phyloP scores from a whole-genome alignment of 2,113 vertebrate species.

The Cynoglossus semilaevis region DNA sequence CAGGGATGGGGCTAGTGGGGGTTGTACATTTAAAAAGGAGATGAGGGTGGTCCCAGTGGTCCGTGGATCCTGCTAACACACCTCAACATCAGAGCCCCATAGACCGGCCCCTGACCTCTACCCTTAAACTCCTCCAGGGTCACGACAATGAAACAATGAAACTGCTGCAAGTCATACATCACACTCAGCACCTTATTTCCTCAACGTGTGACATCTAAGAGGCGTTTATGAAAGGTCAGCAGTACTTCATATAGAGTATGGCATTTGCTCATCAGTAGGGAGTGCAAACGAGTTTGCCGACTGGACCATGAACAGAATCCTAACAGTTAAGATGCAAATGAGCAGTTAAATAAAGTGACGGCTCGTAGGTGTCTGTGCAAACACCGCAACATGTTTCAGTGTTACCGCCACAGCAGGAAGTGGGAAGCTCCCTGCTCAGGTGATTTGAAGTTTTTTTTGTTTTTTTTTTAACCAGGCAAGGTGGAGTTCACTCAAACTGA shows the following conservation, averaged over 20 bases:
- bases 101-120: slow-evolving; percentile 41
- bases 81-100: slow-evolving; percentile 43
- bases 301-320: neutral
- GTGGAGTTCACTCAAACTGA: slow-evolving; percentile 21
- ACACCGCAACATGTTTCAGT: slow-evolving; percentile 33
- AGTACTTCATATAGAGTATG: neutral
- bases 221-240: neutral
- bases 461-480: slow-evolving; percentile 5
- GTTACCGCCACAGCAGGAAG: slow-evolving; percentile 38
- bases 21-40: slow-evolving; percentile 23
- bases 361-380: slow-evolving; percentile 7
- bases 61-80: slow-evolving; percentile 32
- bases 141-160: slow-evolving; percentile 52
- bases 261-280: neutral
- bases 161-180: slow-evolving; percentile 33
- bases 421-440: neutral
- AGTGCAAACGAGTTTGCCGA: neutral
- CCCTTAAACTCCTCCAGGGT: slow-evolving; percentile 39
- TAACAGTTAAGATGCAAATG: slow-evolving; percentile 38
- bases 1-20: slow-evolving; percentile 36
- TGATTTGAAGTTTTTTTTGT: slow-evolving; percentile 25
- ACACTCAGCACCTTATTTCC: slow-evolving; percentile 18
- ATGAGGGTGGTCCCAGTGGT: slow-evolving; percentile 41
- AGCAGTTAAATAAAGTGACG: slow-evolving; percentile 26
- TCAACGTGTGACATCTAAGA: neutral